Percentiles rank a stretch among this genome's conserved stretches.
phyloP scores from a whole-genome alignment of 2,113 vertebrate species.

The Boleophthalmus pectinirostris region DNA sequence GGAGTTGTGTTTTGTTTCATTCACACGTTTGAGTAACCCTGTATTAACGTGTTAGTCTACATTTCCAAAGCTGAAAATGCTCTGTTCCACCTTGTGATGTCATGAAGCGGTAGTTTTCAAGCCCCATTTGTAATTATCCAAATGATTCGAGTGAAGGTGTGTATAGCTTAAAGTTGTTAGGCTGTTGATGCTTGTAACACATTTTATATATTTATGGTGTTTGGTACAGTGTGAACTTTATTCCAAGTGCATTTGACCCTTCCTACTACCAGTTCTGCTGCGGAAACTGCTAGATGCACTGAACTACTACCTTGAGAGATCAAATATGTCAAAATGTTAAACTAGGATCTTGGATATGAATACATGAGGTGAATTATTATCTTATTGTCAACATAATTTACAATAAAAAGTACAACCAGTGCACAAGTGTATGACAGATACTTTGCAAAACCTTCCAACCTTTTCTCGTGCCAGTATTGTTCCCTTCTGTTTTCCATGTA shows the following conservation, averaged over 20 bases:
- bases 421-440: not conserved
- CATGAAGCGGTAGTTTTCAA: too few relatives aligned
- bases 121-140: too few relatives aligned
- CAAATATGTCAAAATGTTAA: not conserved
- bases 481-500: conserved; percentile 18
- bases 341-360: not conserved
- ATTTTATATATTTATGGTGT: too few relatives aligned
- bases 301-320: not conserved
- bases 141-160: too few relatives aligned
- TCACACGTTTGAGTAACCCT: too few relatives aligned
- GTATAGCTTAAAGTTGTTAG: too few relatives aligned
- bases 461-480: not conserved
- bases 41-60: too few relatives aligned
- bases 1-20: too few relatives aligned
- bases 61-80: too few relatives aligned
- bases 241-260: not conserved
- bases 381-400: not conserved
- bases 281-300: not conserved
- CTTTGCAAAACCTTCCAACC: not conserved
- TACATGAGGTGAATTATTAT: not conserved
- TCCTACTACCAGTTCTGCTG: not conserved
- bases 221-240: too few relatives aligned
- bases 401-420: not conserved
- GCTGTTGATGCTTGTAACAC: too few relatives aligned
- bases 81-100: too few relatives aligned